Evolutionary conservation across 2,888 invertebrate genomes (phyloP), one percentile per base, ranked within the genome.

Genomic region (Litoditis marina): DNA sequence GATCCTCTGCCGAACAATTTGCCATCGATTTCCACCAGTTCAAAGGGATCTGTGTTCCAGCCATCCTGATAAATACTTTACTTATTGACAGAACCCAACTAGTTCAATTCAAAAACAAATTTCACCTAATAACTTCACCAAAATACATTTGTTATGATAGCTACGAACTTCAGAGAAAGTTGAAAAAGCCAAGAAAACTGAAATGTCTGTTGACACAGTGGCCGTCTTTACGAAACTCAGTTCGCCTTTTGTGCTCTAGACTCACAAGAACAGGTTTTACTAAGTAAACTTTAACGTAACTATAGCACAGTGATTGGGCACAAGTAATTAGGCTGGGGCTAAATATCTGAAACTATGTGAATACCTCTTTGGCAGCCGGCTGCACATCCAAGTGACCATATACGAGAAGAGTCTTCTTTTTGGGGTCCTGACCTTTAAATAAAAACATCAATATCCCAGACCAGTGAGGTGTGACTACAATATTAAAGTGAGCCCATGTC

Each of bases 311-410:
- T 39, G 13, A 13, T n/a, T n/a, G n/a, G 16, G 39, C 13, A 39
- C 13, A 13, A 39, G 39, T 13, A 13, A 16, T 16, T 13, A 39
- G 16, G 13, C 16, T 39, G 39, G 39, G 13, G 16, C 39, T 39
- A 55, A 8, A n/a, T 27, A 11, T n/a, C 13, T n/a, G 16, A 30
- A 8, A 19, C 16, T 25, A 25, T 54, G 8, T 36, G 44, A 51
- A 50, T 39, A 71, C 71, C 57, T 68, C 86, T 83, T 89, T 89
- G 32, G 89, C 84, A 0, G 96, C 98, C 11, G 96, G 96, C 84
- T 96, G 96, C 0, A 98, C 98, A 87, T 98, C 98, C 81, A 98
- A 88, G 85, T 98, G 98, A 0, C 96, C 96, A 84, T 98, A 98
- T 62, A 98, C 87, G 63, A 92, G 89, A 47, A 98, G 88, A 6